Evolutionary conservation across 2,797 vertebrate species (phyloP).

Genomic region (Caiman crocodilus): DNA sequence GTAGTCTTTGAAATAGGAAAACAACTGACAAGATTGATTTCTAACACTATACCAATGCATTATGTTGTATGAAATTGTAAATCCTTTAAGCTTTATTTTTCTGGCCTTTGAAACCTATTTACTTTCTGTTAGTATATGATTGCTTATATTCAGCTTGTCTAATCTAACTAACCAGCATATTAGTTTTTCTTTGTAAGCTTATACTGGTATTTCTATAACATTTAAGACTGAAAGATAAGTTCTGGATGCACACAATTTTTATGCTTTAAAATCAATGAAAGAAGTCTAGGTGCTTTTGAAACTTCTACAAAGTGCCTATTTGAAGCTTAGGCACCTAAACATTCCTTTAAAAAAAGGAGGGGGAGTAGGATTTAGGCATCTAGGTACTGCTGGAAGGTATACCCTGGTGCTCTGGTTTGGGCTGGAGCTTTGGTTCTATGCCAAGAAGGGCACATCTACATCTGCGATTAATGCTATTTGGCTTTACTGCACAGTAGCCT

Average conservation of each 20-base stretch:
- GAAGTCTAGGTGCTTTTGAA: neutral
- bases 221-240: neutral
- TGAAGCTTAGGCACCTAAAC: neutral
- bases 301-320: neutral
- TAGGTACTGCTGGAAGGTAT: neutral
- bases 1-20: conserved; percentile 22
- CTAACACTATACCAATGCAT: neutral
- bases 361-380: neutral
- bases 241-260: neutral
- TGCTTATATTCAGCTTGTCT: neutral
- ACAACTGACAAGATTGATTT: neutral
- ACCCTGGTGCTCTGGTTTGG: neutral
- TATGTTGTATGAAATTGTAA: conserved; percentile 11
- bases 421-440: neutral
- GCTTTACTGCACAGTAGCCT: too few relatives aligned
- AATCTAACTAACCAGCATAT: neutral
- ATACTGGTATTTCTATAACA: neutral
- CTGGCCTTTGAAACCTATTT: conserved; percentile 16
- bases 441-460: too few relatives aligned
- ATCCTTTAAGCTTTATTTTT: neutral
- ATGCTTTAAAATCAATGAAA: neutral
- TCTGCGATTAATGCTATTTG: too few relatives aligned
- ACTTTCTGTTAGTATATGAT: neutral
- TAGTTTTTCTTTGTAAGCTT: neutral
- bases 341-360: neutral